These are phyloP conservation scores for Calonectris borealis DNA, from an alignment of 2,113 vertebrate species.

Conservation along the genomic window DNA sequence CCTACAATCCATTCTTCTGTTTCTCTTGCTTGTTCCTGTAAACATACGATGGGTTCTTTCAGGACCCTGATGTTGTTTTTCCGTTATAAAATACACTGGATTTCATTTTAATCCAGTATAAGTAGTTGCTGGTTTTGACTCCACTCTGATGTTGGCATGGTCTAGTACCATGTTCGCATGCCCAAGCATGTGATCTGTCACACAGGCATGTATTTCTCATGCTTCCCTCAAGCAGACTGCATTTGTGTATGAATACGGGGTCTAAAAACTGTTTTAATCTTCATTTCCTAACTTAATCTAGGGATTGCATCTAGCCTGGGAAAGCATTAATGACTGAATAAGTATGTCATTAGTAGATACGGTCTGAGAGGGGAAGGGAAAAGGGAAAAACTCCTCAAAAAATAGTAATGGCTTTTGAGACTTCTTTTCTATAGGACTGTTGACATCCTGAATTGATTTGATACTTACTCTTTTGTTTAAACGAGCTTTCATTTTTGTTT, in stretches of 20 bases:
- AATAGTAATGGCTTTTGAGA: neutral
- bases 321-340: neutral
- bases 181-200: neutral
- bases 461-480: neutral
- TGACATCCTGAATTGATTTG: neutral
- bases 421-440: neutral
- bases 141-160: neutral
- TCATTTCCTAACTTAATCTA: neutral
- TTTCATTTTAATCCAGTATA: neutral
- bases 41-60: neutral
- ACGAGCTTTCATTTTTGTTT: neutral
- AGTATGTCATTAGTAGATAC: neutral
- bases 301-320: neutral
- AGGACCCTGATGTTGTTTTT: neutral
- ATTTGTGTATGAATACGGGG: neutral
- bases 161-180: neutral
- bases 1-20: neutral
- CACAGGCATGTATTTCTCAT: neutral
- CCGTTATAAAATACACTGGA: neutral
- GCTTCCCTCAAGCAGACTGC: neutral
- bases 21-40: neutral
- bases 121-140: neutral
- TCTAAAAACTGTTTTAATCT: neutral
- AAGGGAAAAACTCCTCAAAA: neutral
- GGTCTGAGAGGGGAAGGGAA: neutral